Percentiles rank a stretch among this genome's conserved stretches.
Conservation (phyloP, 1,140 invertebrate genomes). For the Aphis craccivora region DNA sequence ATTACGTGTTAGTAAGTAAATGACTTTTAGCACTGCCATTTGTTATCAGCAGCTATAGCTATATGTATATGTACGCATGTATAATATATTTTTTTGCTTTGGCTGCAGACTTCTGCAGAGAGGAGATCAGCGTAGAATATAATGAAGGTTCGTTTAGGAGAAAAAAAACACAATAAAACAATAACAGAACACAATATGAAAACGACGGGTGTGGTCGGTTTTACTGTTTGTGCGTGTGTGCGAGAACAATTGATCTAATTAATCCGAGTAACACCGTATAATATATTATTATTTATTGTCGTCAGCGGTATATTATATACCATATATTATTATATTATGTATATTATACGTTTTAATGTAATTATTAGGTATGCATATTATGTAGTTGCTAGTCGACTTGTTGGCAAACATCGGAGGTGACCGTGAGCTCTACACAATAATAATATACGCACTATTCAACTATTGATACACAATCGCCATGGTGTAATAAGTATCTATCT, state of each 20-base stretch:
- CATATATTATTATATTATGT: not conserved
- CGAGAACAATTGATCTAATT: not conserved
- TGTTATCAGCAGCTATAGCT: not conserved
- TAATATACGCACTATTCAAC: not conserved
- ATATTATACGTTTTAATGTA: not conserved
- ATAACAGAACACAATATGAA: not conserved
- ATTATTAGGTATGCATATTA: not conserved
- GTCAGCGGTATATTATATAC: not conserved
- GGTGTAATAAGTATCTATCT: not conserved
- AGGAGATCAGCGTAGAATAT: not conserved
- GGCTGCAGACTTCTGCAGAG: not conserved
- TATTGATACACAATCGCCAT: not conserved
- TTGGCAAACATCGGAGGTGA: not conserved
- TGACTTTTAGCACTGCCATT: not conserved
- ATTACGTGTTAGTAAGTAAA: not conserved
- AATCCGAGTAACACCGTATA: not conserved
- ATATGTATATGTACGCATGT: too few species aligned
- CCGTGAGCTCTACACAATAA: not conserved
- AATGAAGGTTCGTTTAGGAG: not conserved
- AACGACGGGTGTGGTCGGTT: constrained; percentile 8
- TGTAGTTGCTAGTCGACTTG: not conserved
- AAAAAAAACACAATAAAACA: not conserved
- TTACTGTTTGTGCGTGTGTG: not conserved
- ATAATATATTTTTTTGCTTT: not conserved
- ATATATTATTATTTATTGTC: not conserved